phyloP scores from a whole-genome alignment of 2,113 vertebrate genomes.

The Syngnathus typhle region DNA sequence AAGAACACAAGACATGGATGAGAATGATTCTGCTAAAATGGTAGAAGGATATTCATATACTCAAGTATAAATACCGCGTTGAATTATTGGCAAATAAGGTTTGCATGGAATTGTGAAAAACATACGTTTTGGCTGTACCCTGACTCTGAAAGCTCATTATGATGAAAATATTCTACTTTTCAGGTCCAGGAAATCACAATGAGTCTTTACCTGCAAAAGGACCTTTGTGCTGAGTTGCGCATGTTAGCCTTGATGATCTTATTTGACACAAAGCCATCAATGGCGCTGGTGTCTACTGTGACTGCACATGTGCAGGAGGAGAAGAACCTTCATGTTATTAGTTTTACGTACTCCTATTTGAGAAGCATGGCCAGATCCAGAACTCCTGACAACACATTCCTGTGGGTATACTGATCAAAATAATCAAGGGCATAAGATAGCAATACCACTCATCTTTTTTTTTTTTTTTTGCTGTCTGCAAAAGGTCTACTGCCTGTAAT shows the following conservation, averaged over 20 bases:
- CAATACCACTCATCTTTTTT: background rate
- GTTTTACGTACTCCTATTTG: conserved; percentile 76
- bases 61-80: too few species aligned
- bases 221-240: conserved; percentile 61
- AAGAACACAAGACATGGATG: conserved; percentile 26
- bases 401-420: conserved; percentile 68
- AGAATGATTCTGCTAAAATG: background rate
- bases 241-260: conserved; percentile 74
- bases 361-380: conserved; percentile 65
- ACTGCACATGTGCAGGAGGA: conserved; percentile 70
- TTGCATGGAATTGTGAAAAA: too few species aligned
- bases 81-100: too few species aligned
- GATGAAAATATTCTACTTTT: background rate
- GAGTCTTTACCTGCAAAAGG: conserved; percentile 66
- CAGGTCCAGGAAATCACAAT: conserved; percentile 78
- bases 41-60: too few species aligned
- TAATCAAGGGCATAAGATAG: background rate
- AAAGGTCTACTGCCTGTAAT: conserved; percentile 75
- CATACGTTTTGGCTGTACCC: background rate
- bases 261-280: conserved; percentile 75
- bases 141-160: background rate
- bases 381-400: conserved; percentile 64
- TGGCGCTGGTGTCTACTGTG: conserved; percentile 68
- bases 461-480: conserved; percentile 4
- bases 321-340: conserved; percentile 71